Conservation (phyloP, 2,888 invertebrate genomes). For the Tachina lurida region DNA sequence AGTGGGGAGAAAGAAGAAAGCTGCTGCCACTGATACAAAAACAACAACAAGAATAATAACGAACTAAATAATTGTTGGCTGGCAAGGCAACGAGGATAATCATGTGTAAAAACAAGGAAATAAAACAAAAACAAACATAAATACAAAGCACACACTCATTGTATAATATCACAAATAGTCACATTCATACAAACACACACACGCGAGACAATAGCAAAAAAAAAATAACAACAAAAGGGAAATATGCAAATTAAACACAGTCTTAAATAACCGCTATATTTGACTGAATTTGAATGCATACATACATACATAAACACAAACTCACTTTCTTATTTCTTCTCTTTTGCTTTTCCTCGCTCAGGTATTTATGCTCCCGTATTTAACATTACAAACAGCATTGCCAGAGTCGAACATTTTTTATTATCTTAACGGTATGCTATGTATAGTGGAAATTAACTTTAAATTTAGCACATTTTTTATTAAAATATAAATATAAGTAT, state of each 20-base stretch:
- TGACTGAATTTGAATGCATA: conserved; percentile 4
- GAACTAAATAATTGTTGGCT: conserved; percentile 51
- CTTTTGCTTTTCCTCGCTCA: neutral
- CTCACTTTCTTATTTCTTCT: neutral
- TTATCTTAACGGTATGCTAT: too few species aligned
- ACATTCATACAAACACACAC: neutral
- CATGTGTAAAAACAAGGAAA: conserved; percentile 70
- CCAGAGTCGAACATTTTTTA: conserved; percentile 7
- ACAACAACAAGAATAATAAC: conserved; percentile 28
- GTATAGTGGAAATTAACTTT: too few species aligned
- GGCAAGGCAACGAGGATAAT: conserved; percentile 70
- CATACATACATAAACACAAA: neutral
- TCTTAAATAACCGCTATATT: conserved; percentile 55
- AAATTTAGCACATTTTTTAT: too few species aligned
- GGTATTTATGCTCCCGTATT: neutral
- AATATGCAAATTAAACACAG: conserved; percentile 49
- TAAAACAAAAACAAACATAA: conserved; percentile 62
- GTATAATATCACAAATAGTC: neutral
- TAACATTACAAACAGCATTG: neutral
- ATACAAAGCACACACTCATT: conserved; percentile 6
- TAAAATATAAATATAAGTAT: too few species aligned
- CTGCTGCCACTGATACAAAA: conserved; percentile 16
- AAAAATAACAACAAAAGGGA: conserved; percentile 49
- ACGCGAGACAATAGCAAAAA: neutral
- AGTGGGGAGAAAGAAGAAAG: conserved; percentile 18